phyloP scores from a whole-genome alignment of 2,113 vertebrate genomes.

The Poeciliopsis prolifica region DNA sequence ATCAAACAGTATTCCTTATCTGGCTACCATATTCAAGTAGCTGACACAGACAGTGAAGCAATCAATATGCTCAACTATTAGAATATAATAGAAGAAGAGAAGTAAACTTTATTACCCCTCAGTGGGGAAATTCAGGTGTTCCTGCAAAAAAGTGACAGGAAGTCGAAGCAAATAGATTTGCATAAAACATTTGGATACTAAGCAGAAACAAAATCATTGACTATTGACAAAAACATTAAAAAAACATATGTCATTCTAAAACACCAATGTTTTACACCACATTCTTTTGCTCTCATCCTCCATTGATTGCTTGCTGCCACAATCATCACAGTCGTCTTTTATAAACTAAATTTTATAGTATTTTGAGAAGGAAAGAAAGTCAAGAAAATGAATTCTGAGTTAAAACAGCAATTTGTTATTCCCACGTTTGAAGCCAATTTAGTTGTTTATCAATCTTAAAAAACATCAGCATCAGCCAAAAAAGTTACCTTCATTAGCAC shows the following conservation, averaged over 20 bases:
- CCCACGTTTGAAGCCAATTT: not conserved
- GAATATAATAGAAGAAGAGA: too few relatives aligned
- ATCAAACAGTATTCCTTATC: too few relatives aligned
- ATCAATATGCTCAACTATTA: too few relatives aligned
- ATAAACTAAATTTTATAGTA: not conserved
- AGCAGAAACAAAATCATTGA: not conserved
- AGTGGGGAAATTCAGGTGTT: too few relatives aligned
- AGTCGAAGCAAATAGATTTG: too few relatives aligned
- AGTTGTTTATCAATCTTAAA: not conserved
- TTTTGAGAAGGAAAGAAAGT: not conserved
- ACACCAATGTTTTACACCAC: not conserved
- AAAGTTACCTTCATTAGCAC: not conserved
- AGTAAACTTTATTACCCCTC: too few relatives aligned
- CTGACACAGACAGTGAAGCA: too few relatives aligned
- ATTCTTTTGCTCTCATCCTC: constrained; percentile 3
- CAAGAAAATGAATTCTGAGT: not conserved
- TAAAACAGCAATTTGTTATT: not conserved
- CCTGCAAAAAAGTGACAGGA: too few relatives aligned
- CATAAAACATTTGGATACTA: not conserved
- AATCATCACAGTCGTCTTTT: not conserved
- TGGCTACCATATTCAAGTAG: too few relatives aligned
- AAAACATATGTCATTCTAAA: not conserved
- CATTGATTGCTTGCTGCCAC: not conserved
- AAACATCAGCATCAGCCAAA: not conserved
- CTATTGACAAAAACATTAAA: not conserved